Percentiles rank a stretch among this genome's conserved stretches.
These are phyloP conservation scores for Andrena cerasifolii DNA, from an alignment of 1,140 invertebrate species.

Conservation along the genomic window DNA sequence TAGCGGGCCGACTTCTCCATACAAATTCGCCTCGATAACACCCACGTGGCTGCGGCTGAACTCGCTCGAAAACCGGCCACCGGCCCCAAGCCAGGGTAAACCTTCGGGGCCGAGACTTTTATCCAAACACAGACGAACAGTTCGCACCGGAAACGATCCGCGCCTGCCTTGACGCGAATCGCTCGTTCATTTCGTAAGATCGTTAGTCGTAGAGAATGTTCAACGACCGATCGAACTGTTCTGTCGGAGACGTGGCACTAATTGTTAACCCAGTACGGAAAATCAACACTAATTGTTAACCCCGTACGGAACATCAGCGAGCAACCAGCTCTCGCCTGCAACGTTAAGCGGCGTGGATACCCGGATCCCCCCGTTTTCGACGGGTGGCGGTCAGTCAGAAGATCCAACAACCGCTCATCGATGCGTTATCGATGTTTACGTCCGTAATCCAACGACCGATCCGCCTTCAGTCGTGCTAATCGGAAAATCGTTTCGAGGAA, in stretches of 20 bases:
- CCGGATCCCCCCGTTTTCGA: neutral
- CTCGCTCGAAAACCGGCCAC: neutral
- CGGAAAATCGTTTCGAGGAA: constrained; percentile 17
- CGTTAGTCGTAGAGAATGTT: constrained; percentile 40
- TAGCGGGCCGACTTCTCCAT: constrained; percentile 44
- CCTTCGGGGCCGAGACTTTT: neutral
- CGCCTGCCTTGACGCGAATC: neutral
- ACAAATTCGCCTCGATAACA: constrained; percentile 60
- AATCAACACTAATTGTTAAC: constrained; percentile 28
- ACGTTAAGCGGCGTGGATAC: neutral
- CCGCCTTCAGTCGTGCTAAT: neutral
- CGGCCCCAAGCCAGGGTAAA: neutral
- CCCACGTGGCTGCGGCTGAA: constrained; percentile 59
- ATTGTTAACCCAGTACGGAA: neutral
- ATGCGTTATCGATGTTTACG: neutral
- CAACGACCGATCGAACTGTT: constrained; percentile 32
- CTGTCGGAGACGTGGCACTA: constrained; percentile 31
- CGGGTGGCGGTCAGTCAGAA: neutral
- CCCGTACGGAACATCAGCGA: neutral
- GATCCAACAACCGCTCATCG: neutral
- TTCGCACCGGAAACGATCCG: neutral
- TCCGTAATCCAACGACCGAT: neutral
- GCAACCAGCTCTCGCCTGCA: neutral
- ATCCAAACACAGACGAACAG: neutral
- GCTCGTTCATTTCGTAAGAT: neutral